Evolutionary conservation across 2,797 vertebrate species (phyloP), one percentile per base, ranked within the genome.

Genomic region (Falco naumanni): DNA sequence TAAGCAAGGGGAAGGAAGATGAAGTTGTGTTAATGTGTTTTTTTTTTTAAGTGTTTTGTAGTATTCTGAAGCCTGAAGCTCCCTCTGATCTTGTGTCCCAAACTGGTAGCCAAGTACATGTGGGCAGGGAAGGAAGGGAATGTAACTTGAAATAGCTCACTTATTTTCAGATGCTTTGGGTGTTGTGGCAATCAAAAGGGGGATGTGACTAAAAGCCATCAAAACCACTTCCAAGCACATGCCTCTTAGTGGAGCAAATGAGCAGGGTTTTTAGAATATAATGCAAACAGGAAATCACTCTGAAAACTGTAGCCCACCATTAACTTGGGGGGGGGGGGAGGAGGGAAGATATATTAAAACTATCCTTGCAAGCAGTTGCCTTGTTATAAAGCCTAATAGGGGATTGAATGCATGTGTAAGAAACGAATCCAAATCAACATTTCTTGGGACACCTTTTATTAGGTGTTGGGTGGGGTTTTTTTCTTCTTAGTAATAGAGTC

Each of bases 171-270:
- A 69, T 2, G 5, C 84, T 84, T 89, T 82, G 87, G 80, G 84
- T 82, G 47, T 72, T 78, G 80, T 89, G 87, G 96, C 91, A 94
- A 90, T 93, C 82, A 90, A 45, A 89, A 82, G 60, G 69, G 89
- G 25, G 28, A 84, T 94, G 77, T 93, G 91, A 91, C 89, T 94
- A 91, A 94, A 96, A 96, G 70, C 66, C 94, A 95, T 95, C 93
- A 94, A 91, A 96, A 79, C 87, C 93, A 94, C 95, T 96, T 96
- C 51, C 85, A 96, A 95, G 65, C 93, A 96, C 66, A 74, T 94
- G 96, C 66, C 56, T 95, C 91, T 89, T 81, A 93, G 74, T 68
- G 80, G 60, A 88, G 83, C 26, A 90, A 95, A 93, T 29, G 51
- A 90, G 39, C 31, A 93, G 80, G 71, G 88, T 76, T 96, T 93